Conservation (phyloP, 2,888 invertebrate genomes). For the Hemistola chrysoprasaria region DNA sequence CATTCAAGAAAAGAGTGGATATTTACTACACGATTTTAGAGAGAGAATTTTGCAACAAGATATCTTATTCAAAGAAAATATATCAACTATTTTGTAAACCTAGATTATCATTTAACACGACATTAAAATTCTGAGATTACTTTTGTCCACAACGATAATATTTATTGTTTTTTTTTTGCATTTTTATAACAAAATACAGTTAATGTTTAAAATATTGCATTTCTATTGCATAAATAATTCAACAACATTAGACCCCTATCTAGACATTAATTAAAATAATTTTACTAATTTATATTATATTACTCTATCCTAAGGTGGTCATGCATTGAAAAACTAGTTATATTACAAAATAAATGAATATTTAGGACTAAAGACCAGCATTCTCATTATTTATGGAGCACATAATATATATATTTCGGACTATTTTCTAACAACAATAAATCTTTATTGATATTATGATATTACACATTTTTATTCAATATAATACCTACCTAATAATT, state of each 20-base stretch:
- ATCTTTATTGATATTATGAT: too few relatives aligned
- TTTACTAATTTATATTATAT: too few relatives aligned
- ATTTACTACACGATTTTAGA: conserved; percentile 1
- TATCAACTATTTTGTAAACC: conserved; percentile 11
- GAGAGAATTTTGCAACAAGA: conserved; percentile 2
- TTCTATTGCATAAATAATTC: neutral
- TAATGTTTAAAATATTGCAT: conserved; percentile 1
- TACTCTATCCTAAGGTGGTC: conserved; percentile 27
- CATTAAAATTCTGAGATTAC: conserved; percentile 11
- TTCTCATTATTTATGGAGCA: too few relatives aligned
- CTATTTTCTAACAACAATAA: too few relatives aligned
- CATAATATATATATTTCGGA: too few relatives aligned
- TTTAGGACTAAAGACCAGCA: too few relatives aligned
- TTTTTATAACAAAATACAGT: neutral
- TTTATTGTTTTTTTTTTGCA: neutral
- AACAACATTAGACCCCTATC: too few relatives aligned
- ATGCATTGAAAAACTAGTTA: neutral
- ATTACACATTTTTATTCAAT: too few relatives aligned
- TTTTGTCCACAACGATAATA: neutral
- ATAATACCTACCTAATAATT: too few relatives aligned
- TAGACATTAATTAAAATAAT: too few relatives aligned
- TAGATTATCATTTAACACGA: conserved; percentile 2
- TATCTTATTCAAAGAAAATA: conserved; percentile 16
- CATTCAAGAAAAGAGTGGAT: conserved; percentile 28
- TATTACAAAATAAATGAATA: too few relatives aligned